Conservation (phyloP, 2,888 invertebrate species). For the Drosophila kambysellisi region DNA sequence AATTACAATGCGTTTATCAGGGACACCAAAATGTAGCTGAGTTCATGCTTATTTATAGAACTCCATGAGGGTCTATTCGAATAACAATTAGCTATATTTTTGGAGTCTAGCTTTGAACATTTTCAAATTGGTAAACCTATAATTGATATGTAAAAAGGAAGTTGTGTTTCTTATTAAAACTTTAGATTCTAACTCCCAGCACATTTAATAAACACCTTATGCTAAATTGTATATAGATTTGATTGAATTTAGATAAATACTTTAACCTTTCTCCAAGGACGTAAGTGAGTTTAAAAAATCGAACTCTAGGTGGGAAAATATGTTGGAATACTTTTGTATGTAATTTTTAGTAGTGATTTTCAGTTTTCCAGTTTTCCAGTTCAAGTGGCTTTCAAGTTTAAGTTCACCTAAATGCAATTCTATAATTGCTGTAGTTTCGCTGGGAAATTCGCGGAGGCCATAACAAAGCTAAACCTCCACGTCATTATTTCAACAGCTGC, state of each 20-base stretch:
- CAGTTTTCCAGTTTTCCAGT: neutral
- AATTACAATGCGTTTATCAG: constrained; percentile 24
- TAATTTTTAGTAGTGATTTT: neutral
- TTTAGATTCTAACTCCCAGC: neutral
- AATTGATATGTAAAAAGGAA: neutral
- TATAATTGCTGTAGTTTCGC: constrained; percentile 12
- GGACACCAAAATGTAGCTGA: constrained; percentile 10
- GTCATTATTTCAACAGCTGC: constrained; percentile 64
- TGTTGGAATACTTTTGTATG: neutral
- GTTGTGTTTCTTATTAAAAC: neutral
- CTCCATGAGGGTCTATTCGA: constrained; percentile 10
- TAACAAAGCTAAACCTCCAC: constrained; percentile 1
- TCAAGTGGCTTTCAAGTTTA: neutral
- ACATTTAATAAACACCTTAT: neutral
- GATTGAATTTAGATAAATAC: neutral
- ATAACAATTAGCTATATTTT: neutral
- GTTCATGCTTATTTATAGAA: neutral
- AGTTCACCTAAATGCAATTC: neutral
- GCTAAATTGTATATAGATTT: neutral
- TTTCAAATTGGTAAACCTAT: neutral
- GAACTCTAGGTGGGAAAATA: neutral
- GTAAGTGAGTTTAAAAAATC: neutral
- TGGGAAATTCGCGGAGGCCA: constrained; percentile 29
- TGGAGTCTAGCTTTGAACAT: neutral
- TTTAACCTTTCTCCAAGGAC: neutral